Base-by-base conservation (phyloP, 2,113 vertebrate genomes). In the Barnardius zonarius region DNA sequence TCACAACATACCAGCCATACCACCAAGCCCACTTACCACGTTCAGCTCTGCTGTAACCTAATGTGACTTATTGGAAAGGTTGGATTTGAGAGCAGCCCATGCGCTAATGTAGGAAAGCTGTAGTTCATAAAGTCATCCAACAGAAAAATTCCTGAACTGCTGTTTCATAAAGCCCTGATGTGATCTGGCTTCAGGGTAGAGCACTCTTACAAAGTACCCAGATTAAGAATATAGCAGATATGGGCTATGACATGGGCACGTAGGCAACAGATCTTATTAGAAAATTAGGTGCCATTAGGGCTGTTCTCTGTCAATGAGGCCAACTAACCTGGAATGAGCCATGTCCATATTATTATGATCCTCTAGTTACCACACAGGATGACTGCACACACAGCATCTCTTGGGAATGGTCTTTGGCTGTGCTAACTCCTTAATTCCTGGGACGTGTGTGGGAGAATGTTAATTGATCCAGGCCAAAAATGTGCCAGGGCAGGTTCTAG, bases 401-500 rank as follows among this genome's bases (percentile, higher is more conserved):
- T 68, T 84, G 83, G 83, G 91, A 92, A 96, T 64, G 44, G 86
- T 93, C 93, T 43, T 66, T 75, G 69, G 73, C 91, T 92, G 43
- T 22, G 6, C 81, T 91, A 68, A 16, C 77, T 95, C 83, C 61
- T 16, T 1, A 72, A 79, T 79, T 79, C 69, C 89, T 48, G 66
- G 83, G 83, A 91, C 3, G 0, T 95, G 93, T 91, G 96, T 95
- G 93, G 94, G 96, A 97, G 94, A 95, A 84, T 3, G 0, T 48
- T 92, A 92, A 95, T 96, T 82, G 95, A 95, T 95, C 66, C 69
- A 91, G 94, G 78, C 70, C 83, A 95, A 92, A 96, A 93, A 96
- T 97, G 94, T 84, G 83, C 93, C 95, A 85, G 91, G 83, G 74
- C 95, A 97, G 96, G 96, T 96, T 95, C 89, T 81, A 97, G 94